Evolutionary conservation across 2,888 invertebrate genomes (phyloP).

Genomic region (Phortica magna): DNA sequence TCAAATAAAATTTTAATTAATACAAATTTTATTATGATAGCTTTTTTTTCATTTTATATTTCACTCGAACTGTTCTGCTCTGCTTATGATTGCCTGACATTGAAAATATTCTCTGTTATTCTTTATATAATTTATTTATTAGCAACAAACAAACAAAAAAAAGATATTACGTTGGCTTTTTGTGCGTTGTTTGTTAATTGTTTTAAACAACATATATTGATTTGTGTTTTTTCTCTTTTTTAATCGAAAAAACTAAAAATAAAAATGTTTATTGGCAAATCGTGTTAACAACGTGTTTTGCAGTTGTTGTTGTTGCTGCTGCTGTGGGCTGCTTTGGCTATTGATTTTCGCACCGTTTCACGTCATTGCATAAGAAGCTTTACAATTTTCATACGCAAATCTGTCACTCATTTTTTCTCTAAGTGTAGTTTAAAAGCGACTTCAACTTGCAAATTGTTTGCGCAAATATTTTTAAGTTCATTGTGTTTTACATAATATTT

Average conservation of each 20-base stretch:
- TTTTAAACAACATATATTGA: constrained; percentile 7
- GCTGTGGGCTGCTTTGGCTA: not conserved
- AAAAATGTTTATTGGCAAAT: constrained; percentile 41
- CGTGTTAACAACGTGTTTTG: constrained; percentile 50
- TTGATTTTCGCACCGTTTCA: constrained; percentile 9
- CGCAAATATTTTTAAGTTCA: constrained; percentile 51
- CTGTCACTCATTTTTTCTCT: not conserved
- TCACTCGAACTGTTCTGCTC: not conserved
- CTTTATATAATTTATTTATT: not conserved
- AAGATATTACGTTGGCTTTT: not conserved
- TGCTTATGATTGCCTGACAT: not conserved
- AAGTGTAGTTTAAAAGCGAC: not conserved
- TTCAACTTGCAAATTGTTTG: constrained; percentile 59
- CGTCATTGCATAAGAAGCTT: not conserved
- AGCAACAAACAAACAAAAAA: not conserved
- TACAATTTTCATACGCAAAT: constrained; percentile 48
- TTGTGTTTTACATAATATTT: constrained; percentile 38
- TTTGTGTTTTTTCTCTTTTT: not conserved
- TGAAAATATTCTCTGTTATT: not conserved
- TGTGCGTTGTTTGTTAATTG: constrained; percentile 2
- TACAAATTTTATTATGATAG: no score
- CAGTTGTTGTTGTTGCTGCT: constrained; percentile 20
- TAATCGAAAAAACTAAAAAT: not conserved
- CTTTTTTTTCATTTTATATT: not conserved
- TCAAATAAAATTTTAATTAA: no score